Conservation (phyloP, 2,888 invertebrate species). For the Dinocampus coccinellae region DNA sequence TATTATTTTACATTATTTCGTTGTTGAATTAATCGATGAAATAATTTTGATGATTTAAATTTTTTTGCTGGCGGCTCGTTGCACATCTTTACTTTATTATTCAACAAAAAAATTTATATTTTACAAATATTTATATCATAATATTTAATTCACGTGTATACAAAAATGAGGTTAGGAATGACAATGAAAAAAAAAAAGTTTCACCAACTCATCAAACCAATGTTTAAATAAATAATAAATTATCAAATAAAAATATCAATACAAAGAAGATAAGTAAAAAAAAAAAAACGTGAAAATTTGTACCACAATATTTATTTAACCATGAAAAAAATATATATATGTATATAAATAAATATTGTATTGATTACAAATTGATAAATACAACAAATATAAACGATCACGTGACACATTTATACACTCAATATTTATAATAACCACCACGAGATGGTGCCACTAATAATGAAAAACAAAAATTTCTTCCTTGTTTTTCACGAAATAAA, state of each 20-base stretch:
- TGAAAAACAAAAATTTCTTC: background rate
- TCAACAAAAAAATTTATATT: background rate
- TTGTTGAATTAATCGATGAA: conserved; percentile 16
- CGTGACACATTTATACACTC: background rate
- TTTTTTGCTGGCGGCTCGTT: conserved; percentile 24
- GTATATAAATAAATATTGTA: background rate
- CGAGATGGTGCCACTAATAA: background rate
- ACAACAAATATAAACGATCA: background rate
- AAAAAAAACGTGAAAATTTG: background rate
- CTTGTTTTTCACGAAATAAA: too few species aligned
- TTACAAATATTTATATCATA: background rate
- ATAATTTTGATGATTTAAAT: background rate
- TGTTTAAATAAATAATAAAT: background rate
- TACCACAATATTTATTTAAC: too few species aligned
- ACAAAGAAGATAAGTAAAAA: background rate
- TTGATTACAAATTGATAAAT: too few species aligned
- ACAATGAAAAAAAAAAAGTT: background rate
- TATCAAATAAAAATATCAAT: background rate
- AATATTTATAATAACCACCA: background rate
- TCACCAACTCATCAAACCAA: background rate
- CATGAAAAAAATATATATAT: background rate
- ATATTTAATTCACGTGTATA: background rate
- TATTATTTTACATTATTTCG: conserved; percentile 13
- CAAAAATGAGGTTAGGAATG: background rate
- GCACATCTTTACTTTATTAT: background rate